Percentiles rank a stretch among this genome's conserved stretches.
These are phyloP conservation scores for Pharmacophagus antenor DNA, from an alignment of 2,888 invertebrate species.

Conservation along the genomic window DNA sequence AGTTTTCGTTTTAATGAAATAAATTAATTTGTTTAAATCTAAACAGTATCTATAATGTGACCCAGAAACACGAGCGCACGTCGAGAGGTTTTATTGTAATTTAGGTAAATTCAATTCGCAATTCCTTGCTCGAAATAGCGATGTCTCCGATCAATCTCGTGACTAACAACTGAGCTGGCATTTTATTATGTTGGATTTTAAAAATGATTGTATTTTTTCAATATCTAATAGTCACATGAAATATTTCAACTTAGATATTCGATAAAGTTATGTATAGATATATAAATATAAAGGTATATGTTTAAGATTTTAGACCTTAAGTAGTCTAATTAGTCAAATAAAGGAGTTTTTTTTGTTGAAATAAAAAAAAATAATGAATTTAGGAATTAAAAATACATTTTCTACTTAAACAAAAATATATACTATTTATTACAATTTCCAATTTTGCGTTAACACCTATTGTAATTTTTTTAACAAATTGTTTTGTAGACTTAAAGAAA, in stretches of 20 bases:
- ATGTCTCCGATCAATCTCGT: slow-evolving; percentile 14
- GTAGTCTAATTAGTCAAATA: too few relatives aligned
- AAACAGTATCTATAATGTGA: not conserved
- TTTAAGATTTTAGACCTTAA: too few relatives aligned
- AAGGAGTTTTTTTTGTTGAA: too few relatives aligned
- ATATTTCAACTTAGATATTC: not conserved
- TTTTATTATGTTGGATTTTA: not conserved
- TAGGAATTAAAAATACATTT: too few relatives aligned
- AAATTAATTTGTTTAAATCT: slow-evolving; percentile 18
- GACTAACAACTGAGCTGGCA: slow-evolving; percentile 7
- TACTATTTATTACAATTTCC: too few relatives aligned
- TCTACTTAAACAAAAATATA: too few relatives aligned
- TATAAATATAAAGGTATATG: too few relatives aligned
- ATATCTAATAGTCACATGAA: not conserved
- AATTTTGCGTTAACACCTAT: too few relatives aligned
- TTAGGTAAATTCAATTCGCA: slow-evolving; percentile 27
- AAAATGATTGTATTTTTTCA: not conserved
- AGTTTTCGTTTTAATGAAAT: not conserved
- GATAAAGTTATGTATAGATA: too few relatives aligned
- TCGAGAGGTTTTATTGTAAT: slow-evolving; percentile 20
- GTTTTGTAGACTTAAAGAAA: too few relatives aligned
- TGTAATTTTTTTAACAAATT: too few relatives aligned
- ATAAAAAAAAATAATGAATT: too few relatives aligned
- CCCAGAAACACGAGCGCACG: slow-evolving; percentile 4
- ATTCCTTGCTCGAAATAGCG: slow-evolving; percentile 14